Conservation (phyloP, 2,113 vertebrate species). For the Condylura cristata region DNA sequence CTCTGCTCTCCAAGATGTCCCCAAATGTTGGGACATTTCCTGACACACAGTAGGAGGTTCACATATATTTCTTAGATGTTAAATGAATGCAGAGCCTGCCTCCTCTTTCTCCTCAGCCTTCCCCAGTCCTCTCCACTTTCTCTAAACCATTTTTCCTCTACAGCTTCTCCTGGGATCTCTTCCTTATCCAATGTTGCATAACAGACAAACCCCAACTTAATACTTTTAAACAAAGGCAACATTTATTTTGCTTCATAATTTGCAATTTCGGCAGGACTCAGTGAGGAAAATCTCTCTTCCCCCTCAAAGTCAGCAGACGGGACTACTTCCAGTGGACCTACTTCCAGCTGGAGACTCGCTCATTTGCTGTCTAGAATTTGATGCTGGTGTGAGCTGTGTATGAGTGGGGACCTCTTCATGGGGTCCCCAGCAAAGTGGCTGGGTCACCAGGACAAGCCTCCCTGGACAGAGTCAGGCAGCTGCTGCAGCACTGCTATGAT, state of each 20-base stretch:
- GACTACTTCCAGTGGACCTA: no score
- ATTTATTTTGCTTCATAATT: not conserved
- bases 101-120: not conserved
- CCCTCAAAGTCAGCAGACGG: not conserved
- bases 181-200: not conserved
- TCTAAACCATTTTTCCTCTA: not conserved
- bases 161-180: not conserved
- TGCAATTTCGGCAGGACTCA: not conserved
- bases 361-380: not conserved
- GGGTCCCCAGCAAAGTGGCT: not conserved
- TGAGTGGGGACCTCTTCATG: not conserved
- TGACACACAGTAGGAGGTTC: not conserved
- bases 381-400: not conserved
- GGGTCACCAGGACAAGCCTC: not conserved
- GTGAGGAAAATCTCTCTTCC: not conserved
- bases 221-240: not conserved
- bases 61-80: not conserved
- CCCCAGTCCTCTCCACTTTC: not conserved
- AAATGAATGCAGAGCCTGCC: not conserved
- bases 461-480: not conserved
- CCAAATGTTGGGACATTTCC: not conserved
- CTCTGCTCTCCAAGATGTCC: not conserved
- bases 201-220: not conserved
- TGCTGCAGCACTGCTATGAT: not conserved
- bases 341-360: not conserved